Evolutionary conservation across 2,113 vertebrate genomes (phyloP), one percentile per base, ranked within the genome.

Genomic region (Candoia aspera): DNA sequence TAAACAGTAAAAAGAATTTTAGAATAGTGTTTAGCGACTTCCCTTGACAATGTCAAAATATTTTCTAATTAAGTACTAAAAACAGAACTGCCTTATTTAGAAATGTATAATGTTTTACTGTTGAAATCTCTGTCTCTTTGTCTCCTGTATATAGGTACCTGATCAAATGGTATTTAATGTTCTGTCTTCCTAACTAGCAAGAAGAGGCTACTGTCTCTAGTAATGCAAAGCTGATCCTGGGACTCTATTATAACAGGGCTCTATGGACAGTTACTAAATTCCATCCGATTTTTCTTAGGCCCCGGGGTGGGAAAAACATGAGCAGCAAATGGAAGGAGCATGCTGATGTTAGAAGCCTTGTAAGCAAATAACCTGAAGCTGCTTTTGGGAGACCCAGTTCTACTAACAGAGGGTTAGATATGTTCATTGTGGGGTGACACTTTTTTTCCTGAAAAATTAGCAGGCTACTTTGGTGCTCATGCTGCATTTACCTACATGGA

Each of bases 61-160:
- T 92, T 89, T 89, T 89, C 87, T 84, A 62, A 92, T 89, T 92
- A 84, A 89, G 87, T 92, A 62, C 73, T 85, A 79, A 83, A 92
- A 92, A 84, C 73, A 89, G 87, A 46, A 85, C 46, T 84, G 84
- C 73, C 84, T 89, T 89, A 92, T 84, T 92, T 92, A 84, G 87
- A 84, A 62, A 92, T 84, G 57, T 62, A 84, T 29, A 37, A 9
- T 54, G 46, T 46, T 64, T 92, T 92, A 79, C 73, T 84, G 19
- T 89, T 89, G 55, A 29, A 42, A 87, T 91, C 73, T 37, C 85
- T 92, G 58, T 84, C 26, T 87, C 83, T 89, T 57, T 88, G 64
- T 83, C 26, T 83, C 49, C 37, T 73, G 46, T 42, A 53, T 64
- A 37, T 29, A 55, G 9, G 33, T 87, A 54, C 46, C 9, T 58